Conservation (phyloP, 1,140 invertebrate genomes). For the Zophobas atratus region DNA sequence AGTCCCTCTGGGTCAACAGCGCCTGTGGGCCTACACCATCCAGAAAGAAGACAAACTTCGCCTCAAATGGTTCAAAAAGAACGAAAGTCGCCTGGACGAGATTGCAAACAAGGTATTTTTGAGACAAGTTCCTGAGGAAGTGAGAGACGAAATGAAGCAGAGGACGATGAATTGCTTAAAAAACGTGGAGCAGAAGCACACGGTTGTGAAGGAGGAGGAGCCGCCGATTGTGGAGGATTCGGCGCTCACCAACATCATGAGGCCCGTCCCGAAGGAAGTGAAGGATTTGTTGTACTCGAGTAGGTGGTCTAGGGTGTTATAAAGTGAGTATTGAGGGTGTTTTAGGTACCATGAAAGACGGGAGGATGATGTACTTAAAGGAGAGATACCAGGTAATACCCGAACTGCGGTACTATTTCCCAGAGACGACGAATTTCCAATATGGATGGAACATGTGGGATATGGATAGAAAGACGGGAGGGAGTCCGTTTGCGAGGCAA, state of each 20-base stretch:
- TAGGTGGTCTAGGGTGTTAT: conserved; percentile 24
- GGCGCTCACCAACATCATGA: conserved; percentile 57
- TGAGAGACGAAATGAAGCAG: conserved; percentile 58
- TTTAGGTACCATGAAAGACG: conserved; percentile 54
- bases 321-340: not conserved
- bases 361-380: conserved; percentile 60
- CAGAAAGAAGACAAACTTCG: conserved; percentile 60
- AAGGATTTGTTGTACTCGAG: conserved; percentile 61
- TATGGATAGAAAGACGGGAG: conserved; percentile 54
- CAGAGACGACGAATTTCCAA: conserved; percentile 61
- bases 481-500: conserved; percentile 60
- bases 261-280: conserved; percentile 59
- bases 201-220: conserved; percentile 14
- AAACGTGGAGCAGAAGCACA: conserved; percentile 47
- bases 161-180: conserved; percentile 53
- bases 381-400: conserved; percentile 61
- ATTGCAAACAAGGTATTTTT: conserved; percentile 55
- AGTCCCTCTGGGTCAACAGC: conserved; percentile 26
- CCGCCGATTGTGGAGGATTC: conserved; percentile 42
- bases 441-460: conserved; percentile 66
- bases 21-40: conserved; percentile 54
- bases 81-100: conserved; percentile 59
- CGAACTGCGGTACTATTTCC: conserved; percentile 64
- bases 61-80: conserved; percentile 61
- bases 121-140: conserved; percentile 57